A percentile compares a stretch with the other conserved stretches of the same genome.
Conservation (phyloP, 2,113 vertebrate species). For the Zeus faber region DNA sequence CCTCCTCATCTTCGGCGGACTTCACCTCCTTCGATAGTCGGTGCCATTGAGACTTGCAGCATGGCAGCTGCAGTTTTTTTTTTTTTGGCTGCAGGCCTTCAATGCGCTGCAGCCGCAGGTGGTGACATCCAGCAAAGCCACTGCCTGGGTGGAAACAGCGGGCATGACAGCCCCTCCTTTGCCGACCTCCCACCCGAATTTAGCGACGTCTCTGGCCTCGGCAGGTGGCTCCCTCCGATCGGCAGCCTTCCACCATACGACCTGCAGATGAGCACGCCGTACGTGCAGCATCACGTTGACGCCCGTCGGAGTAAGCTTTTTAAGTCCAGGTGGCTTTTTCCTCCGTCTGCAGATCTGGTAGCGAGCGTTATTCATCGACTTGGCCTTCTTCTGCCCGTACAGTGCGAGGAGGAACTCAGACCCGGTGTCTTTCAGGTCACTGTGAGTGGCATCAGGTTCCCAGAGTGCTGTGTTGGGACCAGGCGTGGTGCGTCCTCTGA, state of each 20-base stretch:
- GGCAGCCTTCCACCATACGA: constrained; percentile 8
- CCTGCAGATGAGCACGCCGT: background rate
- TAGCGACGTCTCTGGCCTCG: constrained; percentile 1
- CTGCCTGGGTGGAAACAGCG: constrained; percentile 7
- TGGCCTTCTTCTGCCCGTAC: constrained; percentile 6
- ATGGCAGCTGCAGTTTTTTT: too few species aligned
- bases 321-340: background rate
- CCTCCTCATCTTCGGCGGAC: too few species aligned
- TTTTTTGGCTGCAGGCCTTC: too few species aligned
- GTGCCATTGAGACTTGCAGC: too few species aligned
- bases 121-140: constrained; percentile 5
- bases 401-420: background rate
- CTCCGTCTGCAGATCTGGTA: background rate
- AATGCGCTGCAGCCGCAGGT: constrained; percentile 11
- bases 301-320: background rate
- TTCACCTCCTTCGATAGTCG: too few species aligned
- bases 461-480: constrained; percentile 7
- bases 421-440: constrained; percentile 2
- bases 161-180: too few species aligned
- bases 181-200: background rate
- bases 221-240: too few species aligned
- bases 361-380: background rate
- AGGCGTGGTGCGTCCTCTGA: background rate
- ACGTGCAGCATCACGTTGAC: constrained; percentile 13
- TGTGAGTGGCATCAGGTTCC: constrained; percentile 12